Conservation (phyloP, 2,113 vertebrate genomes). For the Protomyctophum bolini region DNA sequence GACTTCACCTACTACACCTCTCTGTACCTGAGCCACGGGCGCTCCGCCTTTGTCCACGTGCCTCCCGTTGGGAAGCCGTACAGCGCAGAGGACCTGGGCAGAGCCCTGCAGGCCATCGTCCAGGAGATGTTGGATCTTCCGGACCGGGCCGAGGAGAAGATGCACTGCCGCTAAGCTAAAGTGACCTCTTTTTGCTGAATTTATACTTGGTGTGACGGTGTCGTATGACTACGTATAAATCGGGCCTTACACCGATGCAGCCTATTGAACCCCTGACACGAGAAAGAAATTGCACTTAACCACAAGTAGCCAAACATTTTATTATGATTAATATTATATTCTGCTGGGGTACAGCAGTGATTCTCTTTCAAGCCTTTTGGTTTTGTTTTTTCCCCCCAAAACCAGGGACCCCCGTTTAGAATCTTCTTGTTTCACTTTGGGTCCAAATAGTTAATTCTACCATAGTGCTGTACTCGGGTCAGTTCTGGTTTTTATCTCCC, state of each 20-base stretch:
- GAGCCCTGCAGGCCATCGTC: slow-evolving; percentile 87
- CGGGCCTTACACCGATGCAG: no score
- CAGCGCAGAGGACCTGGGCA: slow-evolving; percentile 87
- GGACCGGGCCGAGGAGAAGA: slow-evolving; percentile 78
- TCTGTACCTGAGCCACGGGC: slow-evolving; percentile 87
- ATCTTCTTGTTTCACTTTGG: slow-evolving; percentile 8
- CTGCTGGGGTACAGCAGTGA: slow-evolving; percentile 22
- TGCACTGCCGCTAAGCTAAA: slow-evolving; percentile 63
- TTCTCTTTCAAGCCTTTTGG: not conserved
- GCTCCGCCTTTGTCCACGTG: slow-evolving; percentile 91
- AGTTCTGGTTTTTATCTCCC: slow-evolving; percentile 3
- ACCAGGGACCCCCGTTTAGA: not conserved
- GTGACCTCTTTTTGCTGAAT: no score
- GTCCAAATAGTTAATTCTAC: slow-evolving; percentile 14
- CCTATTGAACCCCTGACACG: slow-evolving; percentile 8
- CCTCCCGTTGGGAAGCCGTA: slow-evolving; percentile 93
- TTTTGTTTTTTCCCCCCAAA: no score
- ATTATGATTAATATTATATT: not conserved
- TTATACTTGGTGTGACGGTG: no score
- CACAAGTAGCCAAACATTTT: slow-evolving; percentile 65
- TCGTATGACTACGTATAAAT: no score
- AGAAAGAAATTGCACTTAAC: slow-evolving; percentile 71
- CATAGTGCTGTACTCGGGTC: slow-evolving; percentile 13
- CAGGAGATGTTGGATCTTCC: slow-evolving; percentile 86
- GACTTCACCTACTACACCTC: slow-evolving; percentile 97